Evolutionary conservation across 2,113 vertebrate genomes (phyloP).

Genomic region (Leucopsar rothschildi): DNA sequence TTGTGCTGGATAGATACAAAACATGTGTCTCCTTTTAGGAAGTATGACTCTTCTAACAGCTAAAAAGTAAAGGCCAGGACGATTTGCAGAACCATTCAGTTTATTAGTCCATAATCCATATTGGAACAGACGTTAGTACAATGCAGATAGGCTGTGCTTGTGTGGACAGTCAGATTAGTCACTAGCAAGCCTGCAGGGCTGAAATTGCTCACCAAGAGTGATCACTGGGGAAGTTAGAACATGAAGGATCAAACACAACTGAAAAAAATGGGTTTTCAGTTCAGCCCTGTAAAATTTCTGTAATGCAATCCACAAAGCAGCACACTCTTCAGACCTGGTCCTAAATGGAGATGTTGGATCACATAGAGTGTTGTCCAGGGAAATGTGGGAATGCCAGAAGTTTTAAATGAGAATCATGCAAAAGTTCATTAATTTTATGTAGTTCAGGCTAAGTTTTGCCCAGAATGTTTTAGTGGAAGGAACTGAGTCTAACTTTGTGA

Average conservation of each 20-base stretch:
- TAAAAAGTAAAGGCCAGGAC: conserved; percentile 41
- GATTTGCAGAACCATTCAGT: conserved; percentile 45
- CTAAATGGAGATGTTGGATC: background rate
- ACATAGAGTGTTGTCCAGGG: background rate
- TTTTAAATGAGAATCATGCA: background rate
- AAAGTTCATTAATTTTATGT: background rate
- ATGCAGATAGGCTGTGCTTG: background rate
- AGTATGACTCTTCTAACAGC: conserved; percentile 23
- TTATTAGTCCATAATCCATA: conserved; percentile 40
- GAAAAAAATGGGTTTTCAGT: background rate
- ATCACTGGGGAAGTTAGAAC: background rate
- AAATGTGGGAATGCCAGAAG: background rate
- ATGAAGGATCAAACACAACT: background rate
- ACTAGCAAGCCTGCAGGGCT: conserved; percentile 82
- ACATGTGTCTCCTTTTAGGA: conserved; percentile 54
- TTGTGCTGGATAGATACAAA: conserved; percentile 2
- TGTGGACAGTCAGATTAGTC: conserved; percentile 62
- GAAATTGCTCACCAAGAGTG: background rate
- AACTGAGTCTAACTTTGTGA: background rate
- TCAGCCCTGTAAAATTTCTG: background rate
- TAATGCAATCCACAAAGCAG: background rate
- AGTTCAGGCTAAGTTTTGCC: background rate
- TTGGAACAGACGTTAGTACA: conserved; percentile 6
- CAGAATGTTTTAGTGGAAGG: background rate
- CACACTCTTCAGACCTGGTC: fast-evolving